phyloP scores from a whole-genome alignment of 1,140 invertebrate genomes.

The Yoshiicerus persimilis region DNA sequence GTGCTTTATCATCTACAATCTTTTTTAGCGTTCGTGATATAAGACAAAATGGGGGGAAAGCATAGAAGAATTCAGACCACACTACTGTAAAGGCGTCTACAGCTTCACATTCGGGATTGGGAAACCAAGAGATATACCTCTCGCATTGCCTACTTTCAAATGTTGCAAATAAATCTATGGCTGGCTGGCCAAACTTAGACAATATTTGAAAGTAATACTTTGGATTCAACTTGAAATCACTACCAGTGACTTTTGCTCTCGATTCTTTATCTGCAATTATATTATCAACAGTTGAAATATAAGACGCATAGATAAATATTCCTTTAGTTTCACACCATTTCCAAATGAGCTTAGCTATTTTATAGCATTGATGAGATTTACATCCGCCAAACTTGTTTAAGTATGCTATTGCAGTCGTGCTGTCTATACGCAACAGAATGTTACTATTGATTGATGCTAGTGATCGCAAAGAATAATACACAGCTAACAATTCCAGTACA shows the following conservation, averaged over 20 bases:
- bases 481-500: slow-evolving; percentile 26
- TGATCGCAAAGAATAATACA: not conserved
- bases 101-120: not conserved
- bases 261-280: not conserved
- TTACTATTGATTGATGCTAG: not conserved
- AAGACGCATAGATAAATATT: not conserved
- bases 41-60: slow-evolving; percentile 21
- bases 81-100: slow-evolving; percentile 3
- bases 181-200: not conserved
- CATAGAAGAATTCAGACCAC: not conserved
- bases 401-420: slow-evolving; percentile 10
- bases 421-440: slow-evolving; percentile 9
- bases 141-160: not conserved
- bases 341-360: slow-evolving; percentile 28
- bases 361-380: not conserved
- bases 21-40: not conserved
- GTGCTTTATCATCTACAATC: not conserved
- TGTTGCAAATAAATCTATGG: slow-evolving; percentile 16
- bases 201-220: not conserved
- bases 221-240: not conserved
- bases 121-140: not conserved
- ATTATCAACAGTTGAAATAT: not conserved
- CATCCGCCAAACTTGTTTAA: slow-evolving; percentile 33
- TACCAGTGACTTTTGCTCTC: not conserved
- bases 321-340: not conserved